A percentile compares a stretch with the other conserved stretches of the same genome.
These are phyloP conservation scores for Chrysogorgia sp. DNA, from an alignment of 92 coral and sea anemone species.

Conservation along the genomic window DNA sequence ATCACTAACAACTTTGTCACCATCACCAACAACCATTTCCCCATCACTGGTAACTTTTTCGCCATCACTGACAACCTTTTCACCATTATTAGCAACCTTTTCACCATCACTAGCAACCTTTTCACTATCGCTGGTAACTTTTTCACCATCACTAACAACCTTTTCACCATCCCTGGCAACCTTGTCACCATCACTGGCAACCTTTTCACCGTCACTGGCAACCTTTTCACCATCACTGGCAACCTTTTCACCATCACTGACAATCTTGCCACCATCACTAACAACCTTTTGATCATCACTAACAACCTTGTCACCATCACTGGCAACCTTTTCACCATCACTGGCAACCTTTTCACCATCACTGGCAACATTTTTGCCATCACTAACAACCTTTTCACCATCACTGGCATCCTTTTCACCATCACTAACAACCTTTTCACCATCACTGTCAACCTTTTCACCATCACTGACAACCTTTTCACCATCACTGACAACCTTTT, in stretches of 20 bases:
- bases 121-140: neutral
- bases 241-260: neutral
- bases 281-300: neutral
- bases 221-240: neutral
- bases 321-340: neutral
- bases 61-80: neutral
- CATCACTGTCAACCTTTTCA: too few species aligned
- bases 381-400: neutral
- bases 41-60: neutral
- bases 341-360: neutral
- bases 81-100: neutral
- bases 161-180: too few species aligned
- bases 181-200: too few species aligned
- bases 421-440: slow-evolving; percentile 1
- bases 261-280: neutral
- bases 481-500: neutral
- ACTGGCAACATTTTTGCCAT: neutral
- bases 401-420: neutral
- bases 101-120: neutral
- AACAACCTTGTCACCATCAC: neutral
- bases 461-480: neutral
- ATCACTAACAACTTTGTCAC: neutral
- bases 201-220: too few species aligned
- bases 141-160: too few species aligned
- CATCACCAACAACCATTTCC: neutral